Conservation (phyloP, 2,888 invertebrate genomes). For the Allolobophora icterica region DNA sequence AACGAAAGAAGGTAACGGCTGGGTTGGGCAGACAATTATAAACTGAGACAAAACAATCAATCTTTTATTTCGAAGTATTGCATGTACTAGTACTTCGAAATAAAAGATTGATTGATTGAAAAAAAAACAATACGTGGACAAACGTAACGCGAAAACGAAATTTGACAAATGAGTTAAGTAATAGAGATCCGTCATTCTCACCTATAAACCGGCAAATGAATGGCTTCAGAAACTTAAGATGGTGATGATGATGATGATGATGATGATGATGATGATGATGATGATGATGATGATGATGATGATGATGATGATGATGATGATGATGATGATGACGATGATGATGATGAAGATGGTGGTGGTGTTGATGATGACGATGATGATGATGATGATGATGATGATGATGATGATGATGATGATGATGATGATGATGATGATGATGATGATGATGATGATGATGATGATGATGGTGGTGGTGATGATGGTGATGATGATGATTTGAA, state of each 20-base stretch:
- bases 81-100: too few species aligned
- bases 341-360: conserved; percentile 13
- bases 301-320: not conserved
- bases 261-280: not conserved
- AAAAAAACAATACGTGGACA: not conserved
- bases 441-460: not conserved
- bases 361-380: conserved; percentile 19
- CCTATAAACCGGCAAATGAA: too few species aligned
- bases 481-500: not conserved
- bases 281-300: conserved; percentile 18
- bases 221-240: too few species aligned
- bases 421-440: conserved; percentile 21
- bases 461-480: conserved; percentile 25
- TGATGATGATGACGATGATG: not conserved
- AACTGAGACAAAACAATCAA: too few species aligned
- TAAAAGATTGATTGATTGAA: too few species aligned
- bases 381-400: not conserved
- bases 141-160: not conserved
- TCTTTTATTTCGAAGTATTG: too few species aligned
- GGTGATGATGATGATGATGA: too few species aligned
- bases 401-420: conserved; percentile 25
- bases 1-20: not conserved
- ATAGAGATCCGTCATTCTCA: not conserved
- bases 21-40: not conserved
- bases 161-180: not conserved